Base-by-base conservation (phyloP, 1,140 invertebrate species). In the Pseudachorutes palmiensis region DNA sequence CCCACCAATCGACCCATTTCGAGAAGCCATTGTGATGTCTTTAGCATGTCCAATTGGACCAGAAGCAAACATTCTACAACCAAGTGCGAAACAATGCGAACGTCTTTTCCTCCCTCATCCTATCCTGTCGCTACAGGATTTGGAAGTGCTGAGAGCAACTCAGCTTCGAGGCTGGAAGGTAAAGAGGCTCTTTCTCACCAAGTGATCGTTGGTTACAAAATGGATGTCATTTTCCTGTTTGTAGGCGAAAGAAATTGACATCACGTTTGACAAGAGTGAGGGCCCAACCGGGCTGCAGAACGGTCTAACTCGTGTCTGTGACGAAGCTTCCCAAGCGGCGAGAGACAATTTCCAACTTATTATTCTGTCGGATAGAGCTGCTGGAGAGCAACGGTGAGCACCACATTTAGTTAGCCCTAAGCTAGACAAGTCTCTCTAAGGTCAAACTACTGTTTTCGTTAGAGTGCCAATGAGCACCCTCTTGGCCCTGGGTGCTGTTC, bases 1-100 rank as follows among this genome's bases (percentile, higher is more conserved):
- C 82, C 97, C 97, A n/a, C 96, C 97, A 2, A 98, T 99, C 72
- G 97, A 99, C 84, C 97, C 97, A 45, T 98, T 99, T 83, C 87
- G 97, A 74, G 97, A 99, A 80, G 94, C 92, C 78, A 92, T 98
- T 70, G 95, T 99, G 60, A 99, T 99, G 95, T 97, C 95, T 0
- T 80, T 99, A 76, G 86, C 92, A 67, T 91, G 90, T 75, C 90
- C 90, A 0, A 88, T 93, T 74, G 91, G 90, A 1, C 96, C 97
- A 0, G 94, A 96, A 76, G 88, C 87, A 0, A 99, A 99, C 79
- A 90, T 98, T 65, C 81, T 99, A 65, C 86, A 96, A 74, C 94
- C 97, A 2, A 88, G 86, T 75, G 83, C 89, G 0, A 80, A 89
- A 70, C 94, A 98, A 80, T 94, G 96, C 55, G 90, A 93, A 77